phyloP scores from a whole-genome alignment of 1,140 invertebrate species.

The Pristionchus pacificus region DNA sequence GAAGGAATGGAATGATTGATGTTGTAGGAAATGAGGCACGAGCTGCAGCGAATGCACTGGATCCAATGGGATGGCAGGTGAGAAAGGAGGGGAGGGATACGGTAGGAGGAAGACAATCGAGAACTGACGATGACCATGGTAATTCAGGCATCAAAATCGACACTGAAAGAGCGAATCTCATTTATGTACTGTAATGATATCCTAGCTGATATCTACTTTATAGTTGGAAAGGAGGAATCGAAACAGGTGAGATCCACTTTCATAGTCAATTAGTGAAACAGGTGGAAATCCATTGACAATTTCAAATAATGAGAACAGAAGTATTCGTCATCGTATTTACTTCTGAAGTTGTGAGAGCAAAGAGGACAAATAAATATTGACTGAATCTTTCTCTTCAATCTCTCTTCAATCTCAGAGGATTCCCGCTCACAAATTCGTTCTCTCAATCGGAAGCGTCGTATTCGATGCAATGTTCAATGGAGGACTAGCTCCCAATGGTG shows the following conservation, averaged over 20 bases:
- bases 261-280: no score
- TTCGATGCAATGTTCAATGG: constrained; percentile 85
- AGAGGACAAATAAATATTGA: background rate
- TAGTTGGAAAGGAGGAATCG: constrained; percentile 64
- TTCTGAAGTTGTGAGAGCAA: background rate
- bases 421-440: constrained; percentile 77
- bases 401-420: constrained; percentile 65
- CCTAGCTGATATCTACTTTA: constrained; percentile 74
- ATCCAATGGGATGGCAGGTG: background rate
- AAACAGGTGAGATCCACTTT: constrained; percentile 13
- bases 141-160: constrained; percentile 67
- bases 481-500: constrained; percentile 49
- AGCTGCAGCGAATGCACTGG: background rate
- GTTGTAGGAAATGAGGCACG: background rate
- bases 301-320: constrained; percentile 43
- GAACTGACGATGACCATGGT: constrained; percentile 18
- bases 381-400: background rate
- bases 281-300: constrained; percentile 28
- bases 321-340: background rate
- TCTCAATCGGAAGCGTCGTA: constrained; percentile 76
- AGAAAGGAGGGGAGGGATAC: background rate
- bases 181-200: constrained; percentile 78
- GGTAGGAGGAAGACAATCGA: background rate
- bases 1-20: background rate
- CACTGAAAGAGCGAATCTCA: constrained; percentile 72